Conservation (phyloP, 2,888 invertebrate genomes). For the Meteorus cinctellus region DNA sequence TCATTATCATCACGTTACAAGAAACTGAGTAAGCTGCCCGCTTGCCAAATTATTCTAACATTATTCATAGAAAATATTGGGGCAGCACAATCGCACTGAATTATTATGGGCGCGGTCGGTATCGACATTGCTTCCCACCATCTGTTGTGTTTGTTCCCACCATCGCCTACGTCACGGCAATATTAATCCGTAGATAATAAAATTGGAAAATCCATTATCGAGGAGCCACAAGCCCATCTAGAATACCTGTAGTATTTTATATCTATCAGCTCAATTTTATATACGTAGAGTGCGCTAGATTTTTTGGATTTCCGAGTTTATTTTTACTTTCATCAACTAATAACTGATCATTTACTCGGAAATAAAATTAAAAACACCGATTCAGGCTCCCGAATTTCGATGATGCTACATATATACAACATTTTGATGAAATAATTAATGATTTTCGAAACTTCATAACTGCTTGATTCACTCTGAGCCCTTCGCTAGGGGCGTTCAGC, state of each 20-base stretch:
- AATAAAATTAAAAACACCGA: too few relatives aligned
- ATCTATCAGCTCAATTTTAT: too few relatives aligned
- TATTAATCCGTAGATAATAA: slow-evolving; percentile 57
- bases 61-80: neutral
- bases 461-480: neutral
- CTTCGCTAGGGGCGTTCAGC: neutral
- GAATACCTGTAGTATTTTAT: neutral
- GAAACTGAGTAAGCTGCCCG: too few relatives aligned
- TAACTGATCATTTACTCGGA: too few relatives aligned
- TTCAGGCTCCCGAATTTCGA: too few relatives aligned
- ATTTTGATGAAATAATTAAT: neutral
- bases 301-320: too few relatives aligned
- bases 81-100: neutral
- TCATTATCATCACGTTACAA: too few relatives aligned
- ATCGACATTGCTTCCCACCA: neutral
- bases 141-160: neutral
- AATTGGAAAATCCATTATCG: slow-evolving; percentile 60
- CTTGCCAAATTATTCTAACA: too few relatives aligned
- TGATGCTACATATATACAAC: too few relatives aligned
- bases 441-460: neutral
- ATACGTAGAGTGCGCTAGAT: too few relatives aligned
- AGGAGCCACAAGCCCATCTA: neutral
- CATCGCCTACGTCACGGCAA: slow-evolving; percentile 30
- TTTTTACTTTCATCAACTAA: too few relatives aligned
- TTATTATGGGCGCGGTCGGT: slow-evolving; percentile 1